These are phyloP conservation scores for Laterallus jamaicensis DNA, from an alignment of 2,113 vertebrate species.

Conservation along the genomic window DNA sequence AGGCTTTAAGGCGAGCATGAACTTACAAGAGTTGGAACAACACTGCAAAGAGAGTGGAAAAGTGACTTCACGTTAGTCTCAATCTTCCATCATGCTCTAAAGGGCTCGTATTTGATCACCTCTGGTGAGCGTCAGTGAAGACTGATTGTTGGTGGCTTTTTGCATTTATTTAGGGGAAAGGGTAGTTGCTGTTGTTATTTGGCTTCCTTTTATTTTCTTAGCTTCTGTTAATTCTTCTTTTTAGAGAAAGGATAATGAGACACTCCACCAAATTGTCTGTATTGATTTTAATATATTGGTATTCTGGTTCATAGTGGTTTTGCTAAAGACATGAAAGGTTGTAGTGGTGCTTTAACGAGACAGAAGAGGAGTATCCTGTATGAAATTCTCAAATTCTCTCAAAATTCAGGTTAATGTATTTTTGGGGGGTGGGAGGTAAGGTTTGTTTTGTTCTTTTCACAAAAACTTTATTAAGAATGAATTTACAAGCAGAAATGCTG, in stretches of 20 bases:
- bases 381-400: background rate
- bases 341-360: background rate
- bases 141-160: background rate
- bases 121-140: background rate
- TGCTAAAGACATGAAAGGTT: background rate
- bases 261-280: background rate
- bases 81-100: background rate
- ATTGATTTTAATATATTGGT: background rate
- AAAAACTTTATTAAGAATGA: background rate
- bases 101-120: background rate
- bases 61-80: background rate
- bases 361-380: background rate
- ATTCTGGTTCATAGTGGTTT: background rate
- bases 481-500: background rate
- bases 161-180: background rate
- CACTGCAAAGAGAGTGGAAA: background rate
- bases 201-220: background rate
- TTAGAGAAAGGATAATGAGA: background rate
- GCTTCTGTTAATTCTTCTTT: background rate
- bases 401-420: background rate
- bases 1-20: background rate
- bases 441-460: background rate
- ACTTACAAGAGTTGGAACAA: background rate
- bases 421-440: background rate
- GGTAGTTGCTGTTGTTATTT: background rate